Conservation (phyloP, 2,797 vertebrate genomes). For the Harpagifer antarcticus region DNA sequence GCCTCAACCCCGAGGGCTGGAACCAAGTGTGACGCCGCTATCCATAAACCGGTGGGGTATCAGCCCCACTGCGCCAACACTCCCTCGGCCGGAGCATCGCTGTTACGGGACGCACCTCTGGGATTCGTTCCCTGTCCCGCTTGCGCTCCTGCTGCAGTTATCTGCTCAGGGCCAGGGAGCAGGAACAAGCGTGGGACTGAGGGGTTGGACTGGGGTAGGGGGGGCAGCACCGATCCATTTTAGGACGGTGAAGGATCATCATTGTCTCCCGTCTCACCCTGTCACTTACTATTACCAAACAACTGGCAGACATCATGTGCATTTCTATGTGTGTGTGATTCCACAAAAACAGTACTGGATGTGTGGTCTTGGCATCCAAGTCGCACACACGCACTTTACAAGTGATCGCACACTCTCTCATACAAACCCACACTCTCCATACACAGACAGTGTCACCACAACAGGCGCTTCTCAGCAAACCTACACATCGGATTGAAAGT, state of each 20-base stretch:
- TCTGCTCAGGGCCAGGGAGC: slow-evolving; percentile 82
- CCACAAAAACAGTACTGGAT: slow-evolving; percentile 53
- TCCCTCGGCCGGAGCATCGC: slow-evolving; percentile 48
- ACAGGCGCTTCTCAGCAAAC: slow-evolving; percentile 78
- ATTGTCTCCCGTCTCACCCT: slow-evolving; percentile 79
- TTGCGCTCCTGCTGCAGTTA: slow-evolving; percentile 69
- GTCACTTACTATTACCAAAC: slow-evolving; percentile 78
- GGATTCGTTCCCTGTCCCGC: slow-evolving; percentile 69
- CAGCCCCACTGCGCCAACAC: slow-evolving; percentile 68
- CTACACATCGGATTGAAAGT: slow-evolving; percentile 77
- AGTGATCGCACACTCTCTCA: slow-evolving; percentile 37
- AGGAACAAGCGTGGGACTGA: slow-evolving; percentile 57
- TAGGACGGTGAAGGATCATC: slow-evolving; percentile 77
- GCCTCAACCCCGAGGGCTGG: slow-evolving; percentile 49
- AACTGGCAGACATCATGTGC: slow-evolving; percentile 59
- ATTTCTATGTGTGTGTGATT: slow-evolving; percentile 51
- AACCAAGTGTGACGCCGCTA: slow-evolving; percentile 66
- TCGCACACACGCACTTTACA: slow-evolving; percentile 62
- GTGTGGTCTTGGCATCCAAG: slow-evolving; percentile 78
- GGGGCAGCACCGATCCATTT: slow-evolving; percentile 74
- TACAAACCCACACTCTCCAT: slow-evolving; percentile 35
- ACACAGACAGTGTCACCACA: slow-evolving; percentile 69
- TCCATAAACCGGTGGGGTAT: slow-evolving; percentile 75
- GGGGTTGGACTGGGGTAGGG: slow-evolving; percentile 61
- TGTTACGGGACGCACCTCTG: slow-evolving; percentile 65